These are phyloP conservation scores for Pygocentrus nattereri DNA, from an alignment of 2,797 vertebrate genomes.

Conservation along the genomic window DNA sequence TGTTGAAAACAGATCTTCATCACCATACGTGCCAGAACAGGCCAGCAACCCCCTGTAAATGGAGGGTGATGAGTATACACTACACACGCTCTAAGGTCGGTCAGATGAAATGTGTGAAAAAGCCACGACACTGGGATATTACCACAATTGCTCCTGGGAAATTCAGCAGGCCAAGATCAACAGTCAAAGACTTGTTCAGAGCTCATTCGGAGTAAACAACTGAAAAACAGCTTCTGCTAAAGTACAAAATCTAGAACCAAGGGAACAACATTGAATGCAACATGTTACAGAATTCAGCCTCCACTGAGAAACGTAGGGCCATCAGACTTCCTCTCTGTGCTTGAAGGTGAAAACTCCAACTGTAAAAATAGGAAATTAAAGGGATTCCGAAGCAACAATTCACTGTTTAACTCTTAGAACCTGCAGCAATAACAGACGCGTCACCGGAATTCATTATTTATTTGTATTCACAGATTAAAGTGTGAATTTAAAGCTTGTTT, in stretches of 20 bases:
- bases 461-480: no score
- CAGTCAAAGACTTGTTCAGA: slow-evolving; percentile 2
- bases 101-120: background rate
- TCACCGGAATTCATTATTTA: no score
- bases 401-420: background rate
- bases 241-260: background rate
- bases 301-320: background rate
- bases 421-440: background rate
- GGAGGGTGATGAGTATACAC: background rate
- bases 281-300: background rate
- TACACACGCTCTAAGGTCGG: background rate
- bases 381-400: background rate
- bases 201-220: background rate
- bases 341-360: background rate
- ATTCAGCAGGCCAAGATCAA: slow-evolving; percentile 6
- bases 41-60: background rate
- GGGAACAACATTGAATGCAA: background rate
- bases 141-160: background rate
- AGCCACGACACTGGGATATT: background rate
- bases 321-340: background rate
- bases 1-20: background rate
- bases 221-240: background rate
- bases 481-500: no score
- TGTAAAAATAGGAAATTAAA: background rate
- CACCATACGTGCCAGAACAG: background rate